phyloP scores from a whole-genome alignment of 2,797 vertebrate species.

The Mormyrops attenuatus region DNA sequence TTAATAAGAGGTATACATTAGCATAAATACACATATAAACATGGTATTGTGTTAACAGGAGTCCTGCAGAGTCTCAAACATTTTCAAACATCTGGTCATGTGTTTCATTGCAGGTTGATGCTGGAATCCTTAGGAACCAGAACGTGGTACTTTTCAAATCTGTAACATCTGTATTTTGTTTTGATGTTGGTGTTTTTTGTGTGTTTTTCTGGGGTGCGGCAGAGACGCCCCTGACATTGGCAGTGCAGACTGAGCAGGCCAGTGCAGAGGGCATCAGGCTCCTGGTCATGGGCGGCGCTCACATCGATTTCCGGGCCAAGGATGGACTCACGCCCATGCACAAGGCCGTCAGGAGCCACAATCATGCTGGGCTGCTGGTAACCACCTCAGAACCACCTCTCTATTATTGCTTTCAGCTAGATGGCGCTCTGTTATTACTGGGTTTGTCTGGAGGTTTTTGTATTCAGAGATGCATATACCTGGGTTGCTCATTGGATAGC shows the following conservation, averaged over 20 bases:
- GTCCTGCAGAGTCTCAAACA: neutral
- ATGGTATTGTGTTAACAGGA: neutral
- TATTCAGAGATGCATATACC: neutral
- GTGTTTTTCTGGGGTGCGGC: slow-evolving; percentile 13
- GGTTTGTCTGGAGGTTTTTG: neutral
- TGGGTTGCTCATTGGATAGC: neutral
- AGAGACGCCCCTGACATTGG: slow-evolving; percentile 81
- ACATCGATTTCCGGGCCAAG: slow-evolving; percentile 80
- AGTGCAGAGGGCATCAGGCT: slow-evolving; percentile 69
- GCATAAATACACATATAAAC: neutral
- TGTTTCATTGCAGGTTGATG: neutral
- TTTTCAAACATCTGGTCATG: neutral
- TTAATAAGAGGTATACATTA: neutral
- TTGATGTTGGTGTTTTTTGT: neutral
- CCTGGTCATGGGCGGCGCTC: slow-evolving; percentile 78
- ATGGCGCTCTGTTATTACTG: neutral
- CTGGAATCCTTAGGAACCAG: neutral
- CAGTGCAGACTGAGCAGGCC: slow-evolving; percentile 66
- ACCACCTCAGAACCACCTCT: slow-evolving; percentile 17
- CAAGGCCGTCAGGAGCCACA: slow-evolving; percentile 76
- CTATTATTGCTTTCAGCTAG: neutral
- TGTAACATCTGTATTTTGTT: neutral
- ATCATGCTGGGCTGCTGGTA: slow-evolving; percentile 77
- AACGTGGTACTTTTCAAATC: neutral
- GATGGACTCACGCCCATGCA: slow-evolving; percentile 79